Evolutionary conservation across 1,140 invertebrate species (phyloP), one percentile per base, ranked within the genome.

Genomic region (Chrysomallon squamiferum): DNA sequence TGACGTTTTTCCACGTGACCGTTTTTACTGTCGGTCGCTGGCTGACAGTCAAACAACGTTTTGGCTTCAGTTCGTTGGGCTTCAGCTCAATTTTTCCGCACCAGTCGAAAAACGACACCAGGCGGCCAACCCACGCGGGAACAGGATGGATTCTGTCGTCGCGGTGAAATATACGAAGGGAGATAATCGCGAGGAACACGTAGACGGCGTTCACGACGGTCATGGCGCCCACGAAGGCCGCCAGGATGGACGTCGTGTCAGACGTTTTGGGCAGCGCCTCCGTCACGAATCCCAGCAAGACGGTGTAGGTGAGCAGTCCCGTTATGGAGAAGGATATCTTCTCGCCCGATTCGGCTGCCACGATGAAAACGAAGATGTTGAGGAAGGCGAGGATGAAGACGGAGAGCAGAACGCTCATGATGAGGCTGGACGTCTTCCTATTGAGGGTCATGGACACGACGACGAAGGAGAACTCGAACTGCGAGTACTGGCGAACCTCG

Each of bases 301-400:
- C 68, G 33, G 67, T 57, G 25, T 66, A 62, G 20, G 71, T 67
- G 2, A 75, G 65, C 27, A 77, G 69, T 25, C 72, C 35, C 25
- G 65, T 66, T 33, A 75, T 61, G n/a, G 62, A 60, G 41, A 69
- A 59, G 22, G 72, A 66, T 30, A 74, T 57, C 50, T 70, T 66
- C 38, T 75, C 68, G 11, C 66, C 66, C n/a, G 66, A 59, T 22
- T 68, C 66, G 9, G 56, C 54, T n/a, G 66, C 56, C 18, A 68
- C 50, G n/a, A 57, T 38, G 30, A 68, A 68, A 2, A 59, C 60
- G 7, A 59, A 41, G 25, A 68, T 54, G 45, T 68, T 68, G 13
- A 63, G 22, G 20, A 59, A 29, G 20, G 59, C 60, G 43, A 63
- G 22, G 2, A 68, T 20, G 29, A 63, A 6, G 35, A 68, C 60